Conservation (phyloP, 2,888 invertebrate genomes). For the Lepas anatifera region DNA sequence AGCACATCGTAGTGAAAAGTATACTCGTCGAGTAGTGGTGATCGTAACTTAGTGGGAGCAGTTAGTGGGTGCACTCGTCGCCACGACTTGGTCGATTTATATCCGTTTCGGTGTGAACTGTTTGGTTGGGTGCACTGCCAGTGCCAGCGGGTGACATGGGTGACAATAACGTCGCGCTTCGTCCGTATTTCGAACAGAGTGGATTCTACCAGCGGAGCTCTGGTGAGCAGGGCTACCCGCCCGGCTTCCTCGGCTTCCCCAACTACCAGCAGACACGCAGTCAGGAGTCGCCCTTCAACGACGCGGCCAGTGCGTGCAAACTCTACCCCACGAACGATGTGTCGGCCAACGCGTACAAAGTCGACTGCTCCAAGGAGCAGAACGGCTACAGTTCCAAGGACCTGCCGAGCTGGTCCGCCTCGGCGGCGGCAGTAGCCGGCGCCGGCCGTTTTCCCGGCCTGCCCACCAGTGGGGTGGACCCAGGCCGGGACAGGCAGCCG, state of each 20-base stretch:
- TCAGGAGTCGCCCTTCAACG: slow-evolving; percentile 44
- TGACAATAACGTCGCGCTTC: slow-evolving; percentile 45
- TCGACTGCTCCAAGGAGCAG: slow-evolving; percentile 57
- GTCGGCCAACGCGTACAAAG: slow-evolving; percentile 57
- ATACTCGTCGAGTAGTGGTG: slow-evolving; percentile 10
- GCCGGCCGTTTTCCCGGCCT: slow-evolving; percentile 41
- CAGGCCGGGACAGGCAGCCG: slow-evolving; percentile 14
- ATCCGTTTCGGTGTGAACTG: background rate
- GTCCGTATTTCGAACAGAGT: slow-evolving; percentile 92
- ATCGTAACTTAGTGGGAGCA: slow-evolving; percentile 8
- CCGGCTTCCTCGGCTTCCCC: slow-evolving; percentile 54
- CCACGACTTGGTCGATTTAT: background rate
- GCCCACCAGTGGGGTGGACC: slow-evolving; percentile 33
- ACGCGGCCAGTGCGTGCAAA: slow-evolving; percentile 11
- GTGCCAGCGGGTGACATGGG: slow-evolving; percentile 1
- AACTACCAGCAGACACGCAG: slow-evolving; percentile 13
- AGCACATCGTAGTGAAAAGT: slow-evolving; percentile 22
- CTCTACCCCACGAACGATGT: slow-evolving; percentile 73
- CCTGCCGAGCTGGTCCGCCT: slow-evolving; percentile 37
- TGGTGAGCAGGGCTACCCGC: slow-evolving; percentile 45
- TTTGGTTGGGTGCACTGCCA: background rate
- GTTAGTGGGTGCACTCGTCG: background rate
- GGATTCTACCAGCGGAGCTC: slow-evolving; percentile 81
- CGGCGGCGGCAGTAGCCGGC: slow-evolving; percentile 56
- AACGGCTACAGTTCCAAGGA: slow-evolving; percentile 24